Base-by-base conservation (phyloP, 1,140 invertebrate species). In the Pseudoatta argentina region DNA sequence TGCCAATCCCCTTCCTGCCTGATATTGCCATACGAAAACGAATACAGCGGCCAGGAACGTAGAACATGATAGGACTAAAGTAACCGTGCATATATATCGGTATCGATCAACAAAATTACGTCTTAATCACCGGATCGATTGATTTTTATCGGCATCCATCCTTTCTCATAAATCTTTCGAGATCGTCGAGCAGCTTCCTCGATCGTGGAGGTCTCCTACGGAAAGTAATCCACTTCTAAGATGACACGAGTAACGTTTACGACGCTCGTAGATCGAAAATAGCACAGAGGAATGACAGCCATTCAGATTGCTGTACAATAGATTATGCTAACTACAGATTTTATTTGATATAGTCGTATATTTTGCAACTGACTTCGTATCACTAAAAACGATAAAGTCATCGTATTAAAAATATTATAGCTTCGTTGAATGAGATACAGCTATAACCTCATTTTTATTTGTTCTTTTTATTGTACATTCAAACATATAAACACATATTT, bases 111-210 rank as follows among this genome's bases (percentile, higher is more conserved):
- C 87, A 69, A 88, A 81, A 79, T 88, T 90, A 81, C 73, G 83
- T 90, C 82, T 91, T 88, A 91, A 91, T 91, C 89, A 59, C 61
- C 59, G 21, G 87, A 82, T 73, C 78, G 82, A 86, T 90, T 61
- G 82, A 90, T 86, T 82, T 75, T 88, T 86, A 91, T 90, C 89
- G 79, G 86, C 67, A 44, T 51, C 64, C 73, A 59, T 86, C 71
- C 48, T 78, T 82, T 63, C 21, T 24, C 51, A 78, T 90, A 90
- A 91, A 91, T 91, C 82, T 88, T 51, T 8, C 53, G 8, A 21
- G 66, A 85, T 85, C 72, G 71, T 77, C 55, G 12, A 63, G 27
- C 55, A 44, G 30, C 76, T 78, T 82, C 51, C 69, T 66, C 85
- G 53, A 79, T 76, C 61, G n/a, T 5, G 73, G 51, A 66, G 57